phyloP scores from a whole-genome alignment of 2,888 invertebrate species.

The Lydus trimaculatus region DNA sequence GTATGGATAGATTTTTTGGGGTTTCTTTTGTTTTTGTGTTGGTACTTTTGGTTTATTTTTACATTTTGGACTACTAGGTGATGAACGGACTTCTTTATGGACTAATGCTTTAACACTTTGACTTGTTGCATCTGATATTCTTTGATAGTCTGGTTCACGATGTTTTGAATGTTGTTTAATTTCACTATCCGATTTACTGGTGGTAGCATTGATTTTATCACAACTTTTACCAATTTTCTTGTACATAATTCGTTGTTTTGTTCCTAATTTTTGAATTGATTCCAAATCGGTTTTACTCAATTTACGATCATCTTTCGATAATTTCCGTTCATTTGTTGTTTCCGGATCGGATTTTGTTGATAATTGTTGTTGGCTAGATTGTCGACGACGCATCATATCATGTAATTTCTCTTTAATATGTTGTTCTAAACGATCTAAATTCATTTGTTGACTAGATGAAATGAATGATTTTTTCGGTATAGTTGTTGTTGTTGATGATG shows the following conservation, averaged over 20 bases:
- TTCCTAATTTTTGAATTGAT: conserved; percentile 51
- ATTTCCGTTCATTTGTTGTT: conserved; percentile 46
- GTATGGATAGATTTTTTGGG: conserved; percentile 63
- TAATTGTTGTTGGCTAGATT: conserved; percentile 43
- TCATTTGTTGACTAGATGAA: conserved; percentile 49
- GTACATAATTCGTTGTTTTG: conserved; percentile 56
- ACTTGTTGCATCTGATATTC: conserved; percentile 65
- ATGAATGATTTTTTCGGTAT: conserved; percentile 43
- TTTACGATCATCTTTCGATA: conserved; percentile 61
- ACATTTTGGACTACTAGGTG: conserved; percentile 57
- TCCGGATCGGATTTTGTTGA: conserved; percentile 52
- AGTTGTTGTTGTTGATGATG: conserved; percentile 31
- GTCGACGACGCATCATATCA: conserved; percentile 57
- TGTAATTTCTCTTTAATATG: conserved; percentile 62
- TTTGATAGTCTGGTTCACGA: conserved; percentile 64
- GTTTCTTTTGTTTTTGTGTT: conserved; percentile 41
- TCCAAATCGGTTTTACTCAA: conserved; percentile 56
- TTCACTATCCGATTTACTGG: conserved; percentile 43
- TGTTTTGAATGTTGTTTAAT: conserved; percentile 46
- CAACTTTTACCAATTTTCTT: conserved; percentile 61
- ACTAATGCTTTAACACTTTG: conserved; percentile 64
- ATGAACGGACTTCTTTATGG: conserved; percentile 59
- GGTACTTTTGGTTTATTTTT: conserved; percentile 53
- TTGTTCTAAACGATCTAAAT: conserved; percentile 58
- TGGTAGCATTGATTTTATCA: conserved; percentile 57